Base-by-base conservation (phyloP, 1,140 invertebrate species). In the Diabrotica undecimpunctata region DNA sequence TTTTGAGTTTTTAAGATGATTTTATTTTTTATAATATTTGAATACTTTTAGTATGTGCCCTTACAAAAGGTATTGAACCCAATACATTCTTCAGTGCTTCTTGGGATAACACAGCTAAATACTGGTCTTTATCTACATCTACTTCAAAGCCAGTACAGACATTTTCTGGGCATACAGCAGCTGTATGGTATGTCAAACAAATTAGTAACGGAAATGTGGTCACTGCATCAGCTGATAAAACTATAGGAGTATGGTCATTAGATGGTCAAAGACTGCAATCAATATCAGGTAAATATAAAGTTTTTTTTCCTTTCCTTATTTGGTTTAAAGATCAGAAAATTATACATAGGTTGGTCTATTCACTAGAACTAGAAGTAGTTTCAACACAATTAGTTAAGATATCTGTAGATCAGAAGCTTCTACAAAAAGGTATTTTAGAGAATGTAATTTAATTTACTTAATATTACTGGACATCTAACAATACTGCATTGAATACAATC, bases 201-300 rank as follows among this genome's bases (percentile, higher is more conserved):
- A 73, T 90, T 1, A 69, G 77, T 3, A 83, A 85, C 70, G 79
- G 81, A 3, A 80, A 82, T 46, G 87, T 94, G 74, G 82, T 94
- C 0, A 96, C 95, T 13, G 94, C 88, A 8, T 92, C 90, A 3
- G 97, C 96, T 14, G 97, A 99, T 79, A 96, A 95, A 80, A 88
- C 85, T 10, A 91, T 98, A 55, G 89, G 89, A 70, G 74, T 96
- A 8, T 97, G 94, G 94, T 85, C 84, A 61, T 81, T 80, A 13
- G 79, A 83, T 72, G 86, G 86, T 9, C 76, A 78, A 39, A 66
- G 83, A 57, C 75, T 86, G 25, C 82, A 80, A 60, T 79, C 79
- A 64, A 67, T 85, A 36, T 79, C 75, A 67, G 84, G 83, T 84
- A 71, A 59, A 50, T 54, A 56, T 46, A 37, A 59, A 63, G 61